phyloP scores from a whole-genome alignment of 2,113 vertebrate species.

The Oryzias javanicus region DNA sequence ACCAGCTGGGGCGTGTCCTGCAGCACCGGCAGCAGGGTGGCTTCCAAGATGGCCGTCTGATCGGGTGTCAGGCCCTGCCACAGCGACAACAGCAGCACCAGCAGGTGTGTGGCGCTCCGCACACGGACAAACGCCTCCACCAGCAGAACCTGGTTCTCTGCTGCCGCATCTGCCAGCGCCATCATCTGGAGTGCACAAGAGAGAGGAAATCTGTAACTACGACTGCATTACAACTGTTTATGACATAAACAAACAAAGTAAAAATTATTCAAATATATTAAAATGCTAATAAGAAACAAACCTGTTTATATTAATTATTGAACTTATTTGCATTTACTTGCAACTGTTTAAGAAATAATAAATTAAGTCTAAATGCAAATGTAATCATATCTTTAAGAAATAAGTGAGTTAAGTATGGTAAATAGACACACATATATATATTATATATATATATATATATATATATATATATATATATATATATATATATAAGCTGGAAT shows the following conservation, averaged over 20 bases:
- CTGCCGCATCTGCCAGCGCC: slow-evolving; percentile 86
- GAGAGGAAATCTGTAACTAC: not conserved
- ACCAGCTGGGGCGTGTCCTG: slow-evolving; percentile 90
- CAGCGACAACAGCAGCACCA: slow-evolving; percentile 86
- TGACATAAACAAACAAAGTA: not conserved
- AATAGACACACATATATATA: too few species aligned
- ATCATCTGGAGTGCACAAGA: slow-evolving; percentile 80
- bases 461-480: too few species aligned
- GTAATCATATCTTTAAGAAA: too few species aligned
- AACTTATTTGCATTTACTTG: too few species aligned
- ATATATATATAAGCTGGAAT: too few species aligned
- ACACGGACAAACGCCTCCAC: slow-evolving; percentile 83
- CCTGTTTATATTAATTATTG: too few species aligned
- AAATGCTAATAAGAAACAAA: too few species aligned
- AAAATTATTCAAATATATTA: too few species aligned
- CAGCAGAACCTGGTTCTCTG: slow-evolving; percentile 83
- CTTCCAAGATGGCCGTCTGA: slow-evolving; percentile 87
- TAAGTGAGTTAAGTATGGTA: too few species aligned
- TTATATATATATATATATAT: too few species aligned
- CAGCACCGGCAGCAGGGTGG: slow-evolving; percentile 85
- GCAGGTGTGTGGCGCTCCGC: slow-evolving; percentile 85
- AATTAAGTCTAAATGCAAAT: too few species aligned
- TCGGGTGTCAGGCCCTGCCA: slow-evolving; percentile 87
- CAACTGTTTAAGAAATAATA: too few species aligned
- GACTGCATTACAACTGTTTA: not conserved